phyloP scores from a whole-genome alignment of 2,113 vertebrate species.

The Argyrosomus japonicus region DNA sequence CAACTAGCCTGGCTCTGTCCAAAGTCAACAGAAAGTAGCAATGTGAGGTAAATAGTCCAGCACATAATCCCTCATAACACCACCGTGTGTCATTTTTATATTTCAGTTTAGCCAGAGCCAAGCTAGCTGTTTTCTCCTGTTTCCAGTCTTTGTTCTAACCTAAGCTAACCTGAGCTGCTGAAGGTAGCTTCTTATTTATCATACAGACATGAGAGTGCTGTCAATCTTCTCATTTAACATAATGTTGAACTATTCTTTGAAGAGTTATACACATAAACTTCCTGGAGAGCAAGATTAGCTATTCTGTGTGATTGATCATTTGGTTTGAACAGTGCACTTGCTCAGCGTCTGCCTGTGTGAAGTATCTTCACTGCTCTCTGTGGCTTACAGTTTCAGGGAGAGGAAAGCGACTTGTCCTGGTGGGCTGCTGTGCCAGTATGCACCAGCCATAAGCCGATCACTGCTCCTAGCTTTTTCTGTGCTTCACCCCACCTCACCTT shows the following conservation, averaged over 20 bases:
- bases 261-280: not conserved
- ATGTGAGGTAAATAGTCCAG: not conserved
- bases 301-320: not conserved
- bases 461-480: conserved; percentile 2
- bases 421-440: conserved; percentile 5
- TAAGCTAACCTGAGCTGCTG: not conserved
- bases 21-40: not conserved
- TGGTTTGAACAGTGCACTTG: not conserved
- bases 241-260: too few species aligned
- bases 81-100: not conserved
- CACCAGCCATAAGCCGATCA: conserved; percentile 43
- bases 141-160: not conserved
- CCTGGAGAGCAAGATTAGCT: not conserved
- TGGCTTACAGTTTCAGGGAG: conserved; percentile 10
- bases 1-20: not conserved
- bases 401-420: conserved; percentile 29
- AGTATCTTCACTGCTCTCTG: not conserved
- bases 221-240: not conserved
- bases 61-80: not conserved
- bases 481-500: conserved; percentile 55
- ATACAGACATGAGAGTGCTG: not conserved
- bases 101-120: not conserved
- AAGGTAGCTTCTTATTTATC: not conserved
- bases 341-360: not conserved
- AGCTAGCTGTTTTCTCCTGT: not conserved